Base-by-base conservation (phyloP, 2,888 invertebrate species). In the Sericinus montela region DNA sequence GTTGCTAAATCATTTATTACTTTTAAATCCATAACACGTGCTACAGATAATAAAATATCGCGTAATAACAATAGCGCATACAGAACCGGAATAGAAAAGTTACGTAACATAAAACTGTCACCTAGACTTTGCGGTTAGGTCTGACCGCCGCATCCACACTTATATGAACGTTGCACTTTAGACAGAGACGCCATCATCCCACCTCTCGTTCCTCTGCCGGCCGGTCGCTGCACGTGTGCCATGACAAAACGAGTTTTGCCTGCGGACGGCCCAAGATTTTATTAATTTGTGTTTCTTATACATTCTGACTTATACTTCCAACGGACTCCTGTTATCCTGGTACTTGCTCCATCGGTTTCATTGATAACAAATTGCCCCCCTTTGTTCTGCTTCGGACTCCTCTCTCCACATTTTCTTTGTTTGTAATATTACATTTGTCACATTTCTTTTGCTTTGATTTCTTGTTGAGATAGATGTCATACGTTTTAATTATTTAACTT, bases 291-390 rank as follows among this genome's bases (percentile, higher is more conserved):
- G 72, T 81, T 82, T 78, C 77, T 76, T 74, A 73, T 50, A 60
- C 60, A 62, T 65, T 66, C 61, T 65, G 63, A 67, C 25, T 37
- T 25, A 57, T 42, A 72, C 66, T 67, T 75, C 68, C 62, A 68
- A 63, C 59, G 60, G 62, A 67, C 69, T 76, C 59, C 75, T 79
- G 78, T 69, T 67, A 53, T 56, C 75, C 72, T 76, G 70, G 76
- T 78, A 66, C 69, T 55, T 55, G 68, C 57, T 62, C 65, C 80
- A 79, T 79, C 80, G 80, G 81, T 84, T 81, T 77, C 71, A 72
- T 73, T 79, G 81, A 83, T 85, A 85, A 84, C 84, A 84, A 85
- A 85, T 86, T 85, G 78, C 69, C 76, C 73, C n/a, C 79, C 82
- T 80, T 83, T 84, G 82, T 85, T 79, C 80, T 80, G 81, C 75